Conservation (phyloP, 2,888 invertebrate genomes). For the Crioceris asparagi region DNA sequence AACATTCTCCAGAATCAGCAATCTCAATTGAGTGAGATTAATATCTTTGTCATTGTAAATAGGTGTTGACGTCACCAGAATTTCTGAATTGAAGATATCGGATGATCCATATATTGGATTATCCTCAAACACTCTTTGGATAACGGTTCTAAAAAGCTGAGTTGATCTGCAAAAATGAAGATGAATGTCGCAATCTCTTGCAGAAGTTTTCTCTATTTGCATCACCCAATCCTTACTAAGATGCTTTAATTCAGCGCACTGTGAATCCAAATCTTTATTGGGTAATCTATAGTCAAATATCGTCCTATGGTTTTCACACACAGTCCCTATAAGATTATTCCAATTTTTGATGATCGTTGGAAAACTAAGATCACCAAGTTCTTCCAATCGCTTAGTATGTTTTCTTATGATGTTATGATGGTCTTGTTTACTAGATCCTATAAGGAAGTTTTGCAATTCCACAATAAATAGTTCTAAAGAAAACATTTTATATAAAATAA, state of each 20-base stretch:
- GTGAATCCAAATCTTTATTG: slow-evolving; percentile 19
- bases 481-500: slow-evolving; percentile 13
- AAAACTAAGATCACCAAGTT: slow-evolving; percentile 56
- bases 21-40: slow-evolving; percentile 33
- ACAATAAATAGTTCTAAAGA: slow-evolving; percentile 16
- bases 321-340: no score
- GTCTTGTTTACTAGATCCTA: slow-evolving; percentile 11
- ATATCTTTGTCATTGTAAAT: slow-evolving; percentile 25
- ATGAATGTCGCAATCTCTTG: slow-evolving; percentile 40
- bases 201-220: slow-evolving; percentile 35
- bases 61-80: slow-evolving; percentile 24
- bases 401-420: slow-evolving; percentile 41
- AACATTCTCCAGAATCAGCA: slow-evolving; percentile 33
- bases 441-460: slow-evolving; percentile 19
- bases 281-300: slow-evolving; percentile 23
- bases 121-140: slow-evolving; percentile 26
- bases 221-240: slow-evolving; percentile 43
- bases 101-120: slow-evolving; percentile 28
- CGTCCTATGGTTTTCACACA: no score
- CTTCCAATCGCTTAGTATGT: slow-evolving; percentile 46
- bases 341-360: slow-evolving; percentile 47
- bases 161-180: slow-evolving; percentile 43
- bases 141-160: slow-evolving; percentile 23
- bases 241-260: slow-evolving; percentile 33
- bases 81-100: slow-evolving; percentile 14